A percentile compares a stretch with the other conserved stretches of the same genome.
Evolutionary conservation across 2,888 invertebrate genomes (phyloP).

Genomic region (Amitus sp.): DNA sequence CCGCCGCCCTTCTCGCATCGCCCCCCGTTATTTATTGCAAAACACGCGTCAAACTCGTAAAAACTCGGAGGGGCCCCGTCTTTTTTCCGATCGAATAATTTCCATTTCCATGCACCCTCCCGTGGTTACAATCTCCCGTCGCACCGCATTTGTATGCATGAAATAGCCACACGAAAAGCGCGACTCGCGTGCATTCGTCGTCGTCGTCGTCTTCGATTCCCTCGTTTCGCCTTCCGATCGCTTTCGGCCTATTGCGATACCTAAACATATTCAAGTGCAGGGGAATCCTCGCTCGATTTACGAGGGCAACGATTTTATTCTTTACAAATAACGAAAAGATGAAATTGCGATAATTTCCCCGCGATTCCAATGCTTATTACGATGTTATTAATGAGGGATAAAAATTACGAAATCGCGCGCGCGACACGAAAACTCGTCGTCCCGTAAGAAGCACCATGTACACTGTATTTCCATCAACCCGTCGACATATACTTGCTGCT

Average conservation of each 20-base stretch:
- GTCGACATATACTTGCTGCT: conserved; percentile 42
- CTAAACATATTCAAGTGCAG: too few species aligned
- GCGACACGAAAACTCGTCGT: conserved; percentile 5
- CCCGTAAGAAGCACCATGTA: neutral
- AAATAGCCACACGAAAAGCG: too few species aligned
- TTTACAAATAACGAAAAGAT: too few species aligned
- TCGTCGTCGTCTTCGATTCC: too few species aligned
- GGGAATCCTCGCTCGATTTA: too few species aligned
- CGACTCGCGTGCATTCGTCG: too few species aligned
- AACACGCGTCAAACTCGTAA: conserved; percentile 8
- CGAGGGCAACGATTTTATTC: too few species aligned
- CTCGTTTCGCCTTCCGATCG: too few species aligned
- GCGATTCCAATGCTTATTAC: neutral
- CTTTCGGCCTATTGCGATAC: too few species aligned
- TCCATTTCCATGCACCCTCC: neutral
- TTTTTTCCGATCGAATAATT: conserved; percentile 4
- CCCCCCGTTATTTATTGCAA: conserved; percentile 8
- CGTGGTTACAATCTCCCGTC: too few species aligned
- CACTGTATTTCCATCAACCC: conserved; percentile 44
- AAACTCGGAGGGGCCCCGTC: neutral
- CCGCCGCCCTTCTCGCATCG: neutral
- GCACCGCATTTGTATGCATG: neutral
- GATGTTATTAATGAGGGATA: conserved; percentile 8
- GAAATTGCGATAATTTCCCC: neutral
- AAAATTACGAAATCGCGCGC: neutral